A percentile compares a stretch with the other conserved stretches of the same genome.
These are phyloP conservation scores for Solen grandis DNA, from an alignment of 1,140 invertebrate genomes.

Conservation along the genomic window DNA sequence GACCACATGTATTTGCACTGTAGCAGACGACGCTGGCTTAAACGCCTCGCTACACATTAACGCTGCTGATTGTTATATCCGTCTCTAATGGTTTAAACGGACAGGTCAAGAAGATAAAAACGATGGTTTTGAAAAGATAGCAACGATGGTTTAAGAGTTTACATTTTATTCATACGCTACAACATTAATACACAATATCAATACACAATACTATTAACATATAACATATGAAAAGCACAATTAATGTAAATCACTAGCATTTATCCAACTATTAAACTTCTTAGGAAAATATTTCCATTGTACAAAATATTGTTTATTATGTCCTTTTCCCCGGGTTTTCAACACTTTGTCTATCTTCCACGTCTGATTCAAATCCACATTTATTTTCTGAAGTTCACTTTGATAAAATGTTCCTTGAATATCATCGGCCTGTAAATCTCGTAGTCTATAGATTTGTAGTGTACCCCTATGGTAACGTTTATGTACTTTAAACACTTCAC, in stretches of 20 bases:
- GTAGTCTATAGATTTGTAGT: slow-evolving; percentile 35
- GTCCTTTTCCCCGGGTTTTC: slow-evolving; percentile 52
- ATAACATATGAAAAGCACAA: too few relatives aligned
- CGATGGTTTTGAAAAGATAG: too few relatives aligned
- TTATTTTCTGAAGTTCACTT: slow-evolving; percentile 54
- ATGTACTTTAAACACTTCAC: slow-evolving; percentile 50
- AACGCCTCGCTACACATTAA: too few relatives aligned
- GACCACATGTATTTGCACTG: too few relatives aligned
- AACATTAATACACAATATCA: too few relatives aligned
- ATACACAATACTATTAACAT: too few relatives aligned
- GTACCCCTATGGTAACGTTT: slow-evolving; percentile 28
- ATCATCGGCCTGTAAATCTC: slow-evolving; percentile 37
- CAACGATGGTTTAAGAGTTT: too few relatives aligned
- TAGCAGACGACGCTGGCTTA: too few relatives aligned
- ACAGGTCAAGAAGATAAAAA: neutral
- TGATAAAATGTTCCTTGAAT: slow-evolving; percentile 52
- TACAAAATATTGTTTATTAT: slow-evolving; percentile 57
- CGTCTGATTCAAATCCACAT: slow-evolving; percentile 9
- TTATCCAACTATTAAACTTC: slow-evolving; percentile 34
- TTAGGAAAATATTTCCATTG: slow-evolving; percentile 47
- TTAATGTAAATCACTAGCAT: slow-evolving; percentile 80
- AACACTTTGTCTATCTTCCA: slow-evolving; percentile 55
- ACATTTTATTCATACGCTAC: too few relatives aligned
- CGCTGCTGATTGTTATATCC: too few relatives aligned
- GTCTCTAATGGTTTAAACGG: too few relatives aligned